Evolutionary conservation across 2,113 vertebrate species (phyloP), one percentile per base, ranked within the genome.

Genomic region (Erythrolamprus reginae): DNA sequence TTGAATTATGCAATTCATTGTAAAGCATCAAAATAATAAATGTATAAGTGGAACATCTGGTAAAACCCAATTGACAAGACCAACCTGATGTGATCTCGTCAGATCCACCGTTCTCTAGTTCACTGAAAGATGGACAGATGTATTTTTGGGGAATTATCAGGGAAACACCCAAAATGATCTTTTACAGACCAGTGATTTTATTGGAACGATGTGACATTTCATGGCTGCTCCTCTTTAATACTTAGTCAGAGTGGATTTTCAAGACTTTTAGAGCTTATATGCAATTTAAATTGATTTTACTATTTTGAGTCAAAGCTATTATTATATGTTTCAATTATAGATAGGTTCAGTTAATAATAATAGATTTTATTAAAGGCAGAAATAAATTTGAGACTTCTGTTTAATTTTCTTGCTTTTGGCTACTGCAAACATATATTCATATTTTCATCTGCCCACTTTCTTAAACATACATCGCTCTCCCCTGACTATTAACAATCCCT

Each of bases 161-260:
- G 8, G 56, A 28, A 28, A 45, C 45, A 45, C 45, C 45, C n/a
- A n/a, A n/a, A n/a, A 45, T 5, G 17, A 87, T 19, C 87, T 0
- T 0, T 55, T 21, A n/a, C 15, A 48, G 21, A 9, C 45, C 0
- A 0, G 12, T 53, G 52, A 0, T 87, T 92, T 26, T 0, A 5
- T 50, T 0, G 1, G 55, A 28, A 4, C 8, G 28, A 70, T 93
- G 48, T 26, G 19, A 42, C 12, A 13, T 10, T 33, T 56, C 23
- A 0, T 28, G 52, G 0, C 70, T 84, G 50, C 77, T 23, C 38
- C 3, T 8, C 28, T 45, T 45, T 61, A 5, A 28, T 26, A 82
- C 53, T 4, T 83, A 15, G 87, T 42, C 77, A 48, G 33, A 58
- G 26, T 50, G 2, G 13, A 0, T 58, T 89, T 93, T 88, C 47